Evolutionary conservation across 2,113 vertebrate genomes (phyloP), one percentile per base, ranked within the genome.

Genomic region (Atherinomorus stipes): DNA sequence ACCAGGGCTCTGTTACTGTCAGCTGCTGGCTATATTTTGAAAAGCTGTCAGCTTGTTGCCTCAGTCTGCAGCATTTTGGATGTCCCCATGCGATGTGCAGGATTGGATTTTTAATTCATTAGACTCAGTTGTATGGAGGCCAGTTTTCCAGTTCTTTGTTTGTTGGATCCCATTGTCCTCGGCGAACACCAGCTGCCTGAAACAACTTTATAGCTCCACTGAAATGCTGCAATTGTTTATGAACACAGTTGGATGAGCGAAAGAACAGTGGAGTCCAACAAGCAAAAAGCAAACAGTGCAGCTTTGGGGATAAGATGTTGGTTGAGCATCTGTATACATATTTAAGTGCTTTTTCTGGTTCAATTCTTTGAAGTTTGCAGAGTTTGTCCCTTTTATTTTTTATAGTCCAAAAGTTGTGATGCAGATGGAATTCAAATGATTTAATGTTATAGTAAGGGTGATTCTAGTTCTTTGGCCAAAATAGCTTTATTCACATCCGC

Each of bases 91-190:
- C 0, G 11, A 81, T 61, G 28, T 44, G 51, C 58, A 44, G 70
- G 67, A 57, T 78, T 22, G 22, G 22, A 40, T 61, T 77, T 40
- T 66, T 56, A 65, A 74, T 79, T 71, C 60, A 42, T 65, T 68
- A 37, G 25, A 52, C 26, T 56, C 19, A 11, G 22, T 50, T 59
- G 38, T 9, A 22, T 0, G 53, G 40, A 28, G 22, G 44, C 9
- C 37, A 1, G 6, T 50, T 34, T 52, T 64, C 16, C 12, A 11
- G 7, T n/a, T 13, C 45, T 52, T 42, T 16, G 64, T 66, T 44
- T 22, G 37, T 22, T 49, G 0, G 22, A 58, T 18, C 4, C 3
- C 23, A 4, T 44, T 67, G 47, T 1, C 6, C 25, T 57, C 40
- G 13, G 40, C 13, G 40, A n/a, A 47, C 44, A 47, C 44, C 44